Evolutionary conservation across 2,113 vertebrate genomes (phyloP).

Genomic region (Piprites chloris): DNA sequence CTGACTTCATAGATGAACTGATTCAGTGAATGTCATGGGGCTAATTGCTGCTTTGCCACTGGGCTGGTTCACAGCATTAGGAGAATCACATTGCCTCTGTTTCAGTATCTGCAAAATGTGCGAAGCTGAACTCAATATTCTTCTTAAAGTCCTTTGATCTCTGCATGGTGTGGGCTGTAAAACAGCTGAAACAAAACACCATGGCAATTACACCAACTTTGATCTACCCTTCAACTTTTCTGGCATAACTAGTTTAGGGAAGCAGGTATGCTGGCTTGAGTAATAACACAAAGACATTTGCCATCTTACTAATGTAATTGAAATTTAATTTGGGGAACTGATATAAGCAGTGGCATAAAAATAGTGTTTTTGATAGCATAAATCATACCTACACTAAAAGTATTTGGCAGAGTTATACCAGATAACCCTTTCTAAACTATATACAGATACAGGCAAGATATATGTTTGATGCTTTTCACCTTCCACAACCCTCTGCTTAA

Average conservation of each 20-base stretch:
- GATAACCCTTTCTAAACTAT: not conserved
- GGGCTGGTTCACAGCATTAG: not conserved
- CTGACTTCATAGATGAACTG: not conserved
- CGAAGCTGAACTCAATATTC: not conserved
- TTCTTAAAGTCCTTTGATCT: not conserved
- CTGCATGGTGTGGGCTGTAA: not conserved
- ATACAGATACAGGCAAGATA: not conserved
- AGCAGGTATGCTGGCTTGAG: not conserved
- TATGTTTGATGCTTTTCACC: not conserved
- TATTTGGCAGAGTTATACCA: not conserved
- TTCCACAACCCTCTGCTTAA: not conserved
- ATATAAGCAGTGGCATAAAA: not conserved
- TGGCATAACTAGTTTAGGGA: not conserved
- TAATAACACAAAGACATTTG: not conserved
- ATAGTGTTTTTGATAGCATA: not conserved
- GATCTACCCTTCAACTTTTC: not conserved
- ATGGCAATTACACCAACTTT: not conserved
- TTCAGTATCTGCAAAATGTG: not conserved
- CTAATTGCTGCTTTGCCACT: not conserved
- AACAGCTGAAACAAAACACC: not conserved
- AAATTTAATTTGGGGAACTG: not conserved
- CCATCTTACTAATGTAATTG: not conserved
- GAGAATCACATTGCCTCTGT: not conserved
- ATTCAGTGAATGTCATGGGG: rapidly evolving
- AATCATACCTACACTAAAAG: not conserved